Percentiles rank a stretch among this genome's conserved stretches.
phyloP scores from a whole-genome alignment of 1,140 invertebrate species.

The Drosophila pruinosa region DNA sequence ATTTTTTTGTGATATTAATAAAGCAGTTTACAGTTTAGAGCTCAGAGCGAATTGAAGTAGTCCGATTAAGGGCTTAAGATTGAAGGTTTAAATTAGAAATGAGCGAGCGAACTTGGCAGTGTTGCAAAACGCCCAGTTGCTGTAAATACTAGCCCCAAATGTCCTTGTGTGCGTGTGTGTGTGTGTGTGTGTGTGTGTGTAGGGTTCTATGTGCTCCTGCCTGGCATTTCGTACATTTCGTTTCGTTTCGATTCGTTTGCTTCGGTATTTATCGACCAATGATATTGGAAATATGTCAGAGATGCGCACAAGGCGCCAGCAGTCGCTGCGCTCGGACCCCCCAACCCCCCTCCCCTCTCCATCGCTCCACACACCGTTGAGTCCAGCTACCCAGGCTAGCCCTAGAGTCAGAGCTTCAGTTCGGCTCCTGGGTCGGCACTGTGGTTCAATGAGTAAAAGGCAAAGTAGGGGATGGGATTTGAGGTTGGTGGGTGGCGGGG shows the following conservation, averaged over 20 bases:
- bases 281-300: conserved; percentile 83
- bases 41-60: too few relatives aligned
- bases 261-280: conserved; percentile 82
- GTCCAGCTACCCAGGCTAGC: background rate
- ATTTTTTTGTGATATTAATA: too few relatives aligned
- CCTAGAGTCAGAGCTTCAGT: conserved; percentile 9
- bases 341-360: background rate
- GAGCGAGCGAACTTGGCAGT: too few relatives aligned
- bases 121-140: too few relatives aligned
- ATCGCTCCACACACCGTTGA: background rate
- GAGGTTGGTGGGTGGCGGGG: background rate
- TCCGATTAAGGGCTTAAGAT: too few relatives aligned
- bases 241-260: conserved; percentile 78
- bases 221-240: conserved; percentile 66
- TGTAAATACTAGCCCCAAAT: conserved; percentile 44
- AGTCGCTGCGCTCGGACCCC: conserved; percentile 59
- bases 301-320: conserved; percentile 78
- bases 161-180: conserved; percentile 33
- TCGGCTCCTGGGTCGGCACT: conserved; percentile 31
- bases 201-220: conserved; percentile 22
- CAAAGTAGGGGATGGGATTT: background rate
- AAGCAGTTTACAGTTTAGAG: too few relatives aligned
- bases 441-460: conserved; percentile 20
- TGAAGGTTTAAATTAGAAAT: too few relatives aligned
- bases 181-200: conserved; percentile 45